A percentile compares a stretch with the other conserved stretches of the same genome.
phyloP scores from a whole-genome alignment of 64 coral and sea anemone species.

The Hydrozoanthus tunicans region DNA sequence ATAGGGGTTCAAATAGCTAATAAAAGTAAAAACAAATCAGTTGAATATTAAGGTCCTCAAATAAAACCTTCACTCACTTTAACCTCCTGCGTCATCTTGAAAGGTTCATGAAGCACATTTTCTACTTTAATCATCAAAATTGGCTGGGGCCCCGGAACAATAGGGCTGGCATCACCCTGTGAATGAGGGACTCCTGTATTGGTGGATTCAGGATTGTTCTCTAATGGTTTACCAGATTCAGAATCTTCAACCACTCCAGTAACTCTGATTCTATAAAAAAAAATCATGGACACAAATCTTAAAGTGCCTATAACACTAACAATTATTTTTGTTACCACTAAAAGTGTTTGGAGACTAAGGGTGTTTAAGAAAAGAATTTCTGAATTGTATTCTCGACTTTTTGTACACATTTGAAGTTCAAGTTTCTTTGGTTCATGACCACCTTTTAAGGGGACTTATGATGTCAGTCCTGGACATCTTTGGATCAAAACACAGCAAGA shows the following conservation, averaged over 20 bases:
- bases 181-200: background rate
- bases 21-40: background rate
- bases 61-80: slow-evolving; percentile 58
- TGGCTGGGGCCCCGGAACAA: slow-evolving; percentile 29
- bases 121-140: slow-evolving; percentile 95
- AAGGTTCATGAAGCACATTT: slow-evolving; percentile 94
- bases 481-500: too few species aligned
- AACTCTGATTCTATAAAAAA: slow-evolving; percentile 78
- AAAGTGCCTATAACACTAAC: too few species aligned
- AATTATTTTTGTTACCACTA: too few species aligned
- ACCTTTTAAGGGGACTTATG: too few species aligned
- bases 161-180: background rate
- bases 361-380: too few species aligned
- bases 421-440: too few species aligned
- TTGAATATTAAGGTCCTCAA: background rate
- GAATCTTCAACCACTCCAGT: slow-evolving; percentile 70
- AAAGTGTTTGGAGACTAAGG: too few species aligned
- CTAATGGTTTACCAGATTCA: slow-evolving; percentile 18
- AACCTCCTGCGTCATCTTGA: slow-evolving; percentile 90
- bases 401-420: too few species aligned
- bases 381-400: too few species aligned
- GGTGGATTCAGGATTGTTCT: background rate
- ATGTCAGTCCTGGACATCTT: too few species aligned
- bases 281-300: background rate
- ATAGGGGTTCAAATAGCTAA: too few species aligned